A percentile compares a stretch with the other conserved stretches of the same genome.
Evolutionary conservation across 2,113 vertebrate species (phyloP).

Genomic region (Megaceryle maxima): DNA sequence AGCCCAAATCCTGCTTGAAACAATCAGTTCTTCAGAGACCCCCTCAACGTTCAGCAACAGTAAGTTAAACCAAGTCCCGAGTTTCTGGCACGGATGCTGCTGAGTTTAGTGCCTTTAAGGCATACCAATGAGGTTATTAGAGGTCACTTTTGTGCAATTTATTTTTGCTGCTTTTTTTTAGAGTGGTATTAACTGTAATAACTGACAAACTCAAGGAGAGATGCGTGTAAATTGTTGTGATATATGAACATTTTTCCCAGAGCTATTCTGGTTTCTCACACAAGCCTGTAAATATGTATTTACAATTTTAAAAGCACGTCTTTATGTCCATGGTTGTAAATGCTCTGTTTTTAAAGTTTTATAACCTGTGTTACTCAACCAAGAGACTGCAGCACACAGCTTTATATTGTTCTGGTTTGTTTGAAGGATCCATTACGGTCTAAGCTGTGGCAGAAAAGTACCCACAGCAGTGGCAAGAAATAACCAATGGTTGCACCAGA

Average conservation of each 20-base stretch:
- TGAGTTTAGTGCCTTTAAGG: slow-evolving; percentile 69
- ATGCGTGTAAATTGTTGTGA: neutral
- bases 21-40: neutral
- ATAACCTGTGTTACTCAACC: slow-evolving; percentile 47
- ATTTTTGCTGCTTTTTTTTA: slow-evolving; percentile 32
- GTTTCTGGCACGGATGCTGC: neutral
- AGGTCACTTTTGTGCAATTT: slow-evolving; percentile 32
- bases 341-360: slow-evolving; percentile 77
- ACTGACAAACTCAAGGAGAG: slow-evolving; percentile 8
- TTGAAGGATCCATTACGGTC: neutral
- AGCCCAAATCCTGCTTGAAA: neutral
- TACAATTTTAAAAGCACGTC: slow-evolving; percentile 75
- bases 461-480: neutral
- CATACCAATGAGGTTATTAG: slow-evolving; percentile 19
- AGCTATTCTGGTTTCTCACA: slow-evolving; percentile 50
- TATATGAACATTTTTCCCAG: slow-evolving; percentile 34
- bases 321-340: slow-evolving; percentile 74
- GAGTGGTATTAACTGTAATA: neutral
- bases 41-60: neutral
- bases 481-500: neutral
- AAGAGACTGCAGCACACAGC: slow-evolving; percentile 14
- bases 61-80: neutral
- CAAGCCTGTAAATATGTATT: slow-evolving; percentile 74
- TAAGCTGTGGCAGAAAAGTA: neutral
- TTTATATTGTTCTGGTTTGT: neutral